Base-by-base conservation (phyloP, 2,113 vertebrate species). In the Trochalopteron elliotii region DNA sequence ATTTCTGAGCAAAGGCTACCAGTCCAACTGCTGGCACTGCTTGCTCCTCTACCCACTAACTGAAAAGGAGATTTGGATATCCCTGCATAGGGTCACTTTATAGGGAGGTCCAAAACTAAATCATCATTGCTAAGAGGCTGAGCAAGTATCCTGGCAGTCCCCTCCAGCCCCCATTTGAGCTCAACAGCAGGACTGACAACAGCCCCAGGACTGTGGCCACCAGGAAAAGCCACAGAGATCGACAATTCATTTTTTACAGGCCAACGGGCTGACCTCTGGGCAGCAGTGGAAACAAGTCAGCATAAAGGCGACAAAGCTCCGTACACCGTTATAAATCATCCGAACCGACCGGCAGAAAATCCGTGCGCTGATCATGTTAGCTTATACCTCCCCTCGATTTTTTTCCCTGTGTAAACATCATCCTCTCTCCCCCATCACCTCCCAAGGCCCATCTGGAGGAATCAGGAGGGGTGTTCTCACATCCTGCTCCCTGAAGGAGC, bases 241-340 rank as follows among this genome's bases (percentile, higher is more conserved):
- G 89, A 85, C 87, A 91, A 68, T 69, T 94, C 44, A 74, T 93
- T 93, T 90, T 95, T 91, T 20, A 81, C 89, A 96, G 82, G 89
- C 85, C 95, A 93, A 15, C 0, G 1, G 77, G 52, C 71, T 1
- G 68, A 96, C 90, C 95, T 86, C 71, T 55, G 82, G 75, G 68
- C 78, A 79, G 76, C 47, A 45, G 5, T 57, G 63, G 65, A 96
- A 86, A 86, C 69, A 15, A 96, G 85, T 71, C 91, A 94, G 83
- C 90, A 59, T 72, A 79, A 91, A 93, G 91, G 91, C 92, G 67
- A 91, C 87, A 91, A 90, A 83, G 83, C 80, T 94, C 87, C 40
- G 11, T 42, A 64, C 30, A 47, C 70, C 70, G n/a, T 64, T 83
- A 95, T 88, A 93, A 96, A 83, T 89, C 78, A 92, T 23, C 57